A percentile compares a stretch with the other conserved stretches of the same genome.
phyloP scores from a whole-genome alignment of 2,888 invertebrate genomes.

The Quadroppia sp. region DNA sequence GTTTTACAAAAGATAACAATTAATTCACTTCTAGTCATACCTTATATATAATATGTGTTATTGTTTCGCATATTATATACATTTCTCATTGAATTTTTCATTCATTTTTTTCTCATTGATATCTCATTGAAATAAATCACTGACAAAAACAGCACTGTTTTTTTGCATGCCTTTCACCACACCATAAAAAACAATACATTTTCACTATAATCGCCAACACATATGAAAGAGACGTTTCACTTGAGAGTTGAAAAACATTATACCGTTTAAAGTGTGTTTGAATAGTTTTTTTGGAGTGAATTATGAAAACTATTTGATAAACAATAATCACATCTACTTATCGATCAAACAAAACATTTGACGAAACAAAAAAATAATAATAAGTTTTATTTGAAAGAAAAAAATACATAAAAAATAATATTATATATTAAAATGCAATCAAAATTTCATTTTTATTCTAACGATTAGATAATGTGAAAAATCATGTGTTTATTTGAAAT shows the following conservation, averaged over 20 bases:
- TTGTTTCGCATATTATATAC: background rate
- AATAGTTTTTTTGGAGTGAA: background rate
- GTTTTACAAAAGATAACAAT: background rate
- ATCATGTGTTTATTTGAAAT: no score
- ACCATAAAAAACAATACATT: background rate
- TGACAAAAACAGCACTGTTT: no score
- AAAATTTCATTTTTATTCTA: background rate
- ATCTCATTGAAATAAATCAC: no score
- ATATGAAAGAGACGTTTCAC: no score
- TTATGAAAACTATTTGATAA: background rate
- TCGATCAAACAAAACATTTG: background rate
- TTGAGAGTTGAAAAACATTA: no score
- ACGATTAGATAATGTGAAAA: no score
- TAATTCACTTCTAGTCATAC: background rate
- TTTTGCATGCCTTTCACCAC: no score
- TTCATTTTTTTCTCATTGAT: background rate
- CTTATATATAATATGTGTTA: background rate
- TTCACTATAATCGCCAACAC: no score
- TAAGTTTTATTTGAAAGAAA: background rate
- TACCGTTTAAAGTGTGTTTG: background rate
- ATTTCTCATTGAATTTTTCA: background rate
- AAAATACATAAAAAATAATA: no score
- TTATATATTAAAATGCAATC: background rate
- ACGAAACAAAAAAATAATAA: background rate
- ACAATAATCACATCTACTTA: slow-evolving; percentile 11